These are phyloP conservation scores for Paracentrotus lividus DNA, from an alignment of 53 echinoderm and acorn worm species.

Conservation along the genomic window DNA sequence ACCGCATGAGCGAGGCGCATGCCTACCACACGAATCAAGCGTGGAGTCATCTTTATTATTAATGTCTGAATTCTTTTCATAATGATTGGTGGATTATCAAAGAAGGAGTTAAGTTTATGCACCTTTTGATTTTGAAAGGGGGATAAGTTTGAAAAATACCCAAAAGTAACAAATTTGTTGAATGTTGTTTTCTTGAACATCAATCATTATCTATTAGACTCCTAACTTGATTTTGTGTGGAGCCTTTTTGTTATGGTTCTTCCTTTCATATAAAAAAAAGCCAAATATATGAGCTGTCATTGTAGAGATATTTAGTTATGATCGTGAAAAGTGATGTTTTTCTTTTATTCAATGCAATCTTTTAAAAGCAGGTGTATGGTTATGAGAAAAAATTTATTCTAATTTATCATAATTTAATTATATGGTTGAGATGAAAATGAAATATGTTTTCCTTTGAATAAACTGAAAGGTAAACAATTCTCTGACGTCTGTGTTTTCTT, in stretches of 20 bases:
- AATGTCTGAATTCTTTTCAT: neutral
- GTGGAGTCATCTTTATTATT: neutral
- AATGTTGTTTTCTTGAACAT: constrained; percentile 22
- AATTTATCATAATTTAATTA: neutral
- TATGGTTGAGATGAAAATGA: neutral
- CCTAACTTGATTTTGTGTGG: neutral
- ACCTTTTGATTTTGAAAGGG: neutral
- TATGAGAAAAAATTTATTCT: neutral
- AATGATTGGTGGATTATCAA: neutral
- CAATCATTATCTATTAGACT: neutral
- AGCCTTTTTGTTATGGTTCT: neutral
- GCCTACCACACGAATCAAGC: constrained; percentile 43
- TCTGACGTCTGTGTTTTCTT: neutral
- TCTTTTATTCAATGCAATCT: constrained; percentile 1
- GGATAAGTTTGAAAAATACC: constrained; percentile 1
- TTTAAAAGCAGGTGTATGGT: constrained; percentile 14
- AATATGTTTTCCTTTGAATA: neutral
- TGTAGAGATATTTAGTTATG: neutral
- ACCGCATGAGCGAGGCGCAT: constrained; percentile 6
- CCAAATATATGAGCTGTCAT: constrained; percentile 6
- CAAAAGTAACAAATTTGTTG: neutral
- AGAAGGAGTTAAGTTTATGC: neutral
- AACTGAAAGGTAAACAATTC: neutral
- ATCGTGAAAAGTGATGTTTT: neutral
- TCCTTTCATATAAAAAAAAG: neutral